Evolutionary conservation across 2,113 vertebrate genomes (phyloP).

Genomic region (Hemicordylus capensis): DNA sequence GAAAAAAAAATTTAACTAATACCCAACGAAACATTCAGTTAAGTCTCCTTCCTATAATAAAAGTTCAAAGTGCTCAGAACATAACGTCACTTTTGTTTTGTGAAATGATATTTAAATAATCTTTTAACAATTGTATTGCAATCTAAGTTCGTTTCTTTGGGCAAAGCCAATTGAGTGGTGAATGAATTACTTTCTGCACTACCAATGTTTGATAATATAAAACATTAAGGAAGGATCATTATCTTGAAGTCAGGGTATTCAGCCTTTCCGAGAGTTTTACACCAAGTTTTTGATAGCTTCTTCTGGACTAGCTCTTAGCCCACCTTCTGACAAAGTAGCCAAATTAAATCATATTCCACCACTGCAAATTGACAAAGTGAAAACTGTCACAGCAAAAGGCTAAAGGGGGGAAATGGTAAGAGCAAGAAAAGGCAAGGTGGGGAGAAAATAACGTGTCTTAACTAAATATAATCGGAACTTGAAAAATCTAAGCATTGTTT

Average conservation of each 20-base stretch:
- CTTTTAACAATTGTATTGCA: too few species aligned
- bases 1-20: constrained; percentile 63
- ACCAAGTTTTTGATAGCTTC: too few species aligned
- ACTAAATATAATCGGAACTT: background rate
- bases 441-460: background rate
- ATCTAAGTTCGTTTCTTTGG: too few species aligned
- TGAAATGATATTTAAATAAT: background rate
- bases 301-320: too few species aligned
- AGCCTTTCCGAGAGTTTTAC: too few species aligned
- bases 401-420: background rate
- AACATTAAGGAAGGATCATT: background rate
- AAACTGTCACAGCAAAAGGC: background rate
- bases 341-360: background rate
- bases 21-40: background rate
- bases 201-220: too few species aligned
- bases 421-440: background rate
- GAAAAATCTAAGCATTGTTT: background rate
- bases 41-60: background rate
- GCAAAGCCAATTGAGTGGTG: too few species aligned
- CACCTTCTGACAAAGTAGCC: too few species aligned
- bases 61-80: background rate
- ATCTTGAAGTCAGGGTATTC: background rate
- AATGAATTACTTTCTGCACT: too few species aligned
- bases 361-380: too few species aligned
- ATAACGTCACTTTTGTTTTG: background rate